Evolutionary conservation across 2,888 invertebrate species (phyloP).

Genomic region (Hydrotaea cyrtoneurina): DNA sequence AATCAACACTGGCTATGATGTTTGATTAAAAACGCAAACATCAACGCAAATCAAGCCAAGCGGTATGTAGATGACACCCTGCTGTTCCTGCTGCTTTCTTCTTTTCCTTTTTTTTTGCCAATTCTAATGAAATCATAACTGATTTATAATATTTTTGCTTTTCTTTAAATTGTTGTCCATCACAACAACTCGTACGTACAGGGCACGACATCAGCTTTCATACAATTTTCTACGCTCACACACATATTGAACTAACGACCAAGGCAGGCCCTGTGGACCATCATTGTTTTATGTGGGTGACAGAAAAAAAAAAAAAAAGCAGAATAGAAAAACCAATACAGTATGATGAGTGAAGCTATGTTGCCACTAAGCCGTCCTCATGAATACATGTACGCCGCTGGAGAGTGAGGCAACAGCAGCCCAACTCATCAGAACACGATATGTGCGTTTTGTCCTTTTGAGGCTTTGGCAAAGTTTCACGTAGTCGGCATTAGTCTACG

Average conservation of each 20-base stretch:
- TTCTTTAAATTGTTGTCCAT: conserved; percentile 4
- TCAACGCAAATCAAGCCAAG: conserved; percentile 57
- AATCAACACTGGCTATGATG: conserved; percentile 45
- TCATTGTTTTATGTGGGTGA: conserved; percentile 51
- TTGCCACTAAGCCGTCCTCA: conserved; percentile 45
- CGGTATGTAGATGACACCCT: not conserved
- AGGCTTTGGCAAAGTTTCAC: conserved; percentile 33
- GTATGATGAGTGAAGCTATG: not conserved
- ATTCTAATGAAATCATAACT: conserved; percentile 78
- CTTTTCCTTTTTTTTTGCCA: conserved; percentile 29
- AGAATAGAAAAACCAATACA: conserved; percentile 25
- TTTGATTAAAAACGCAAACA: conserved; percentile 79
- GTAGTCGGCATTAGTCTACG: not conserved
- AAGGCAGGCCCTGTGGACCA: conserved; percentile 44
- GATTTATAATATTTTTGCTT: conserved; percentile 67
- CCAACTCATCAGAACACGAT: conserved; percentile 17
- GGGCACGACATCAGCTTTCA: not conserved
- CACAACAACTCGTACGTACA: conserved; percentile 9
- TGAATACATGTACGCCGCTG: conserved; percentile 44
- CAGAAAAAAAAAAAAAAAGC: no score
- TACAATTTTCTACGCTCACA: conserved; percentile 64
- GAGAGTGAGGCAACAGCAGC: not conserved
- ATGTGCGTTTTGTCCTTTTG: conserved; percentile 57
- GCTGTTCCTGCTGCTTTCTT: not conserved
- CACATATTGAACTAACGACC: conserved; percentile 78